Evolutionary conservation across 2,113 vertebrate genomes (phyloP).

Genomic region (Eurypyga helias): DNA sequence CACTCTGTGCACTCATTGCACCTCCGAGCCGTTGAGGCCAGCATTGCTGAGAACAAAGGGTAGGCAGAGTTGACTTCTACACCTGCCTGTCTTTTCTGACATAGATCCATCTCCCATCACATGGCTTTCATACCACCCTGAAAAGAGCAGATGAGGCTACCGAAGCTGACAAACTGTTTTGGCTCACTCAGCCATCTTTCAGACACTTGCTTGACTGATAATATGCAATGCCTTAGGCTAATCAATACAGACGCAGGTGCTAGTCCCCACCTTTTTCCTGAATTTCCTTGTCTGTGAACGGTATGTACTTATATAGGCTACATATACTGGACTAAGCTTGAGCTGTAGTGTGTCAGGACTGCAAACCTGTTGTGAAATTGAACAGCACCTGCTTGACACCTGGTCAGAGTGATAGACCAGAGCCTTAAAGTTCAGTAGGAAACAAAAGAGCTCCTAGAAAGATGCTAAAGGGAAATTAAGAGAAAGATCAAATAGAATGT

Average conservation of each 20-base stretch:
- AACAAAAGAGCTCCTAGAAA: neutral
- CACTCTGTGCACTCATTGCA: neutral
- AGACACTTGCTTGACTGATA: neutral
- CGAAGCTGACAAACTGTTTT: neutral
- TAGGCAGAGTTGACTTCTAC: neutral
- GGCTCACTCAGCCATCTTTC: neutral
- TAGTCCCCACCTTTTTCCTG: neutral
- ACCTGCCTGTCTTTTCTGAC: neutral
- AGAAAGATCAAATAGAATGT: constrained; percentile 16
- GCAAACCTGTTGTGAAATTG: neutral
- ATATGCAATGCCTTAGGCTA: neutral
- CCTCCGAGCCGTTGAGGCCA: accelerated
- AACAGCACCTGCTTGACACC: constrained; percentile 24
- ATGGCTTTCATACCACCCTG: neutral
- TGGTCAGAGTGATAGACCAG: neutral
- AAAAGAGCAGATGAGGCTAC: neutral
- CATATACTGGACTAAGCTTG: neutral
- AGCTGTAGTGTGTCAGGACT: neutral
- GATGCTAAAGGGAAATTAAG: neutral
- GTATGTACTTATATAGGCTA: neutral
- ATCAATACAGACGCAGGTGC: neutral
- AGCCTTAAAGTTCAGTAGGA: neutral
- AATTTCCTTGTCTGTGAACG: neutral
- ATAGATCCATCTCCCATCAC: neutral
- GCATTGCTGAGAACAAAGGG: neutral